Evolutionary conservation across 2,113 vertebrate genomes (phyloP).

Genomic region (Sinocyclocheilus grahami): DNA sequence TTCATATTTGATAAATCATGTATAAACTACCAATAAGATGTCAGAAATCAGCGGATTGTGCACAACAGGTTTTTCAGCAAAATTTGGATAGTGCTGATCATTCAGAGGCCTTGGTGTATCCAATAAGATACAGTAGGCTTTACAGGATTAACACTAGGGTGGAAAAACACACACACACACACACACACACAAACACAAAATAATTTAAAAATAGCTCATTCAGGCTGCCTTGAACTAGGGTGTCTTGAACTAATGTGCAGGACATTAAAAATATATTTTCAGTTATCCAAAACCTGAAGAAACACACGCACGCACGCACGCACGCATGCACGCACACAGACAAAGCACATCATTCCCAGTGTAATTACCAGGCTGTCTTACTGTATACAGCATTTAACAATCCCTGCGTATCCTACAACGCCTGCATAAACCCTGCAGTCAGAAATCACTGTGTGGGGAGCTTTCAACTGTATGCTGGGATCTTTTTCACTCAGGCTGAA

Average conservation of each 20-base stretch:
- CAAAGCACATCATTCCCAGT: constrained; percentile 7
- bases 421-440: constrained; percentile 34
- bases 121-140: no score
- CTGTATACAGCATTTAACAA: constrained; percentile 45
- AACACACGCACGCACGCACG: constrained; percentile 13
- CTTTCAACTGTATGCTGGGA: constrained; percentile 10
- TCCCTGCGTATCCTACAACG: constrained; percentile 1
- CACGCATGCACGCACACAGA: background rate
- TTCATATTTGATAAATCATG: no score
- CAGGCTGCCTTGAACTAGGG: no score
- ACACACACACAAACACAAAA: background rate
- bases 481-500: constrained; percentile 16
- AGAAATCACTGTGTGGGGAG: constrained; percentile 10
- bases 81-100: background rate
- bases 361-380: constrained; percentile 27
- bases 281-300: background rate
- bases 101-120: background rate
- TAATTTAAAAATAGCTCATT: background rate
- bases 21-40: background rate
- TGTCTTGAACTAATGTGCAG: no score
- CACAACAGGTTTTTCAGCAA: no score
- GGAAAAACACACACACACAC: no score
- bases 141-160: background rate
- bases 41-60: background rate
- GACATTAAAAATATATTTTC: background rate